Evolutionary conservation across 2,888 invertebrate genomes (phyloP), one percentile per base, ranked within the genome.

Genomic region (Amiota mariae): DNA sequence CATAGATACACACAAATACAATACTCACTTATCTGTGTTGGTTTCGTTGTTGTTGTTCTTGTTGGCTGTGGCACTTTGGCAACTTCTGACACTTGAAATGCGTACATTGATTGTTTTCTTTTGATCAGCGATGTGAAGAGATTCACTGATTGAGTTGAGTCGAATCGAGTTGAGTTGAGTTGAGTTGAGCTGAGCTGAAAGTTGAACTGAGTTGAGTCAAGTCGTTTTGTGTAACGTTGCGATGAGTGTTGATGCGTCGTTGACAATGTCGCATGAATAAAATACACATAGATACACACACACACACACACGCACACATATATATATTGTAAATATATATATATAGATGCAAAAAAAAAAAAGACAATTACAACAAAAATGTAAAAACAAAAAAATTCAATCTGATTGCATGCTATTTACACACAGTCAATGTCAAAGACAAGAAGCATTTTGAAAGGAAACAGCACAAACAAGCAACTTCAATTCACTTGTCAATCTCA

Each of bases 71-170:
- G 72, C 57, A 70, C 79, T 82, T 80, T 79, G 80, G 78, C 85
- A 81, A 85, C 86, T 86, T 84, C 85, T 85, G 86, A 82, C 85
- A 86, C 85, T 85, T 82, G 84, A 86, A 85, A 80, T 85, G 86
- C 84, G 84, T 85, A 85, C 51, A 51, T 12, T 85, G 87, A 87
- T 86, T 86, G 85, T 86, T 82, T 80, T 87, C 82, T 87, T 86
- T 86, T 87, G 86, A 86, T 86, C 87, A 86, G 83, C 83, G 83
- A 85, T 85, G 84, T 87, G 85, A 81, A 86, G 86, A 86, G 86
- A 87, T 86, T 83, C 81, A 78, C 85, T 86, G 84, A 86, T 86
- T 87, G 85, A 84, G 84, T 85, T 85, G 79, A 72, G 64, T 81
- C 84, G 83, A 80, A 77, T 81, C 83, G 84, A 78, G 83, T 83